Evolutionary conservation across 2,113 vertebrate genomes (phyloP), one percentile per base, ranked within the genome.

Genomic region (Pseudolaguvia tuberculata): DNA sequence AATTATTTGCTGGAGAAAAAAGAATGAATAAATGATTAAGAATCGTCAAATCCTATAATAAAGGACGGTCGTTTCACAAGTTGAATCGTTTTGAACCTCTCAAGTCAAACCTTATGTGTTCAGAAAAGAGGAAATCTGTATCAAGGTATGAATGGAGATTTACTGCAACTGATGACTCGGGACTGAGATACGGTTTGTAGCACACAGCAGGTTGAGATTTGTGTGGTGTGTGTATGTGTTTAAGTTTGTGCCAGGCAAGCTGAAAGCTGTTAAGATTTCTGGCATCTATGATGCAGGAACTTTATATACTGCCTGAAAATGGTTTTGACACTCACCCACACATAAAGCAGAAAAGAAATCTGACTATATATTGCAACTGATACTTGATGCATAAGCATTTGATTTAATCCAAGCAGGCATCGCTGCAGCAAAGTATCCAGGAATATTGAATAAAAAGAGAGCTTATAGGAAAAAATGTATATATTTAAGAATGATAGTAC

Each of bases 301-400:
- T 42, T 62, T 31, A 47, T 31, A 45, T 76, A 25, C 47, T 52
- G 74, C 29, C 74, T 70, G 56, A 12, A 31, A 47, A 76, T n/a
- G 35, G 47, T 45, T 42, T 55, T 61, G 23, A 53, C 18, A 72
- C 25, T 31, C 31, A 67, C 45, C n/a, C 70, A 72, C 48, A 1
- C 53, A 27, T 14, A 11, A 13, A 7, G 13, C 13, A 3, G 45
- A 27, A 57, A 48, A n/a, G n/a, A 48, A n/a, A 70, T 8, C 53
- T 7, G 20, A 52, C 27, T 52, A 29, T 68, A 66, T 35, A 59
- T 55, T 35, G 73, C 12, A 70, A 10, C 65, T 45, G 20, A 15
- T 20, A 25, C 27, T 39, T 25, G 48, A 29, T 21, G 35, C 27
- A 29, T 42, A 62, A 70, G 70, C 25, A 52, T 35, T 53, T 56